Evolutionary conservation across 2,797 vertebrate genomes (phyloP), one percentile per base, ranked within the genome.

Genomic region (Pantherophis vulpinus): DNA sequence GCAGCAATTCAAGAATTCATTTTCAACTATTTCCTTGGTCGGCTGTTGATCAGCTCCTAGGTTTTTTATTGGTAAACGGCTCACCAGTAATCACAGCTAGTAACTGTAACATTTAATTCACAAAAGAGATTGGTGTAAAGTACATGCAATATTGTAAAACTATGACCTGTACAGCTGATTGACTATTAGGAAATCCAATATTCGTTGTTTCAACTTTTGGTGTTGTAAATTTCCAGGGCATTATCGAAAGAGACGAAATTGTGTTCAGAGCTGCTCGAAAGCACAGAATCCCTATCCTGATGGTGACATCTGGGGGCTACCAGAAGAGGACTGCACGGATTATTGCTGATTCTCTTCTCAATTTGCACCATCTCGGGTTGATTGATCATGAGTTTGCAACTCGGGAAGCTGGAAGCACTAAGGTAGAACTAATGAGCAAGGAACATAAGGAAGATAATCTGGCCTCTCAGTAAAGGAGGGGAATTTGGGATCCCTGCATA

Each of bases 241-340:
- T 93, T 86, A 91, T 93, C 27, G 70, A 93, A 56, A 91, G 93
- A 32, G 93, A 93, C 51, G 90, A 93, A 99, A 95, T 99, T 0
- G 98, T 99, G 94, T 99, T 99, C 97, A 97, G 96, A 79, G 97
- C 98, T 0, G 99, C 98, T 0, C 96, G 98, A 6, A 96, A 96
- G 11, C 97, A 96, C 4, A 96, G 97, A 87, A 96, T 99, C 66
- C 99, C 99, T 5, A 98, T 99, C 93, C 98, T 99, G 87, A 99
- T 99, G 99, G 98, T 99, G 95, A 99, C 99, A 0, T 99, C 99
- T 0, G 99, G 99, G 0, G 99, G 99, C 4, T 99, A 99, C 97
- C 99, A 99, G 98, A 99, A 99, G 97, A 98, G 98, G 94, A 99
- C 99, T 0, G 99, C 99, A 0, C 98, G 98, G 18, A 99, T 99